These are phyloP conservation scores for Apocrypta bakeri DNA, from an alignment of 1,140 invertebrate species.

Conservation along the genomic window DNA sequence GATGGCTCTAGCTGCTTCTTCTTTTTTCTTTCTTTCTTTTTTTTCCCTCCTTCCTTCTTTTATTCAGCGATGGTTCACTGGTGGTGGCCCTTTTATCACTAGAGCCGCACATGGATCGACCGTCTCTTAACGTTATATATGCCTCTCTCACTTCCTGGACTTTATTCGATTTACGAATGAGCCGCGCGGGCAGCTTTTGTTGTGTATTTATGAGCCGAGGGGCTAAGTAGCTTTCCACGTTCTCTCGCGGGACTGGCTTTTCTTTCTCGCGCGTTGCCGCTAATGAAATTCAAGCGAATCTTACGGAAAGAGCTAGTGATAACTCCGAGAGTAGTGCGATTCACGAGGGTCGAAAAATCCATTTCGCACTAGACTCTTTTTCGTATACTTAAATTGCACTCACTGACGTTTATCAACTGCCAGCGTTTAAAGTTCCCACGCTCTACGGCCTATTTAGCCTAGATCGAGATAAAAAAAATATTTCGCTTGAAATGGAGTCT, in stretches of 20 bases:
- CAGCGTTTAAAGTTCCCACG: background rate
- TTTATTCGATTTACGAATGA: background rate
- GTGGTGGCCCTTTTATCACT: background rate
- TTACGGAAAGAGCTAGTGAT: no score
- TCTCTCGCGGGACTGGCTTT: background rate
- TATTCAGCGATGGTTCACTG: background rate
- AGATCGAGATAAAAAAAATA: constrained; percentile 27
- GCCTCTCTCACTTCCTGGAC: background rate
- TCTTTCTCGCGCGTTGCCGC: background rate
- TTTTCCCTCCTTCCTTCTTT: background rate
- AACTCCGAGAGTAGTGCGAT: background rate
- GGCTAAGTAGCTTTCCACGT: constrained; percentile 2
- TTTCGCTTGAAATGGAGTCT: no score
- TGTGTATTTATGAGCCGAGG: background rate
- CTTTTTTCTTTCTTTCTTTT: background rate
- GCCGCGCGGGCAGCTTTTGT: background rate
- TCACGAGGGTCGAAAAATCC: constrained; percentile 38
- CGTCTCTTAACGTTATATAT: no score
- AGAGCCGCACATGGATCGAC: background rate
- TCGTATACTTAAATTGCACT: constrained; percentile 31
- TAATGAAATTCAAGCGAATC: background rate
- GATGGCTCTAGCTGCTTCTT: constrained; percentile 9
- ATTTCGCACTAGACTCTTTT: background rate
- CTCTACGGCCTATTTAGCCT: constrained; percentile 4
- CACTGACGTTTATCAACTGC: constrained; percentile 7